These are phyloP conservation scores for Eupithecia subfuscata DNA, from an alignment of 2,888 invertebrate genomes.

Conservation along the genomic window DNA sequence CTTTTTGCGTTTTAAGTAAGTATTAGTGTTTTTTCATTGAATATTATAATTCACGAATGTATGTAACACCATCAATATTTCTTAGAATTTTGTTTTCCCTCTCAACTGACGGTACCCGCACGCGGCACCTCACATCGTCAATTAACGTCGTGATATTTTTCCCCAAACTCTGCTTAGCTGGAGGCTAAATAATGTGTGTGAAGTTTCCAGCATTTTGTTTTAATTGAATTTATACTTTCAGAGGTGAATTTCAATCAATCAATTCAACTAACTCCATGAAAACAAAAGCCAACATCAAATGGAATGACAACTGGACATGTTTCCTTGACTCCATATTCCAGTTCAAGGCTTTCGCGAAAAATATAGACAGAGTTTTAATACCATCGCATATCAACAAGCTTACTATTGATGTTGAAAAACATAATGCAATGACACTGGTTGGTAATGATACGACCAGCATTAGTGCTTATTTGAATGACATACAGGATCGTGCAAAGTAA, in stretches of 20 bases:
- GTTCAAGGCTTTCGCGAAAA: constrained; percentile 46
- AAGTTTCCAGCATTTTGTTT: no score
- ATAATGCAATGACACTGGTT: constrained; percentile 31
- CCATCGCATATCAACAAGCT: constrained; percentile 48
- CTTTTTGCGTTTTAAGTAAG: no score
- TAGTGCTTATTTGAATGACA: constrained; percentile 39
- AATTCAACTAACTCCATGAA: constrained; percentile 42
- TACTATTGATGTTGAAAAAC: constrained; percentile 45
- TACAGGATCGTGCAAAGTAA: constrained; percentile 46
- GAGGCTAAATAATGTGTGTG: no score
- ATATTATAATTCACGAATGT: no score
- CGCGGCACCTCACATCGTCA: no score
- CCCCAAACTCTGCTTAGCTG: no score
- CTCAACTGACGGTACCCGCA: no score
- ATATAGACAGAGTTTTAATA: constrained; percentile 48
- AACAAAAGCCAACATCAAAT: constrained; percentile 48
- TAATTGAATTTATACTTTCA: constrained; percentile 38
- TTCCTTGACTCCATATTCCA: constrained; percentile 55
- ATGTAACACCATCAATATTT: no score
- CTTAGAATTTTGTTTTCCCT: no score
- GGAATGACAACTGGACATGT: constrained; percentile 52
- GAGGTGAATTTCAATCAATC: constrained; percentile 52
- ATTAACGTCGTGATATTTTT: no score
- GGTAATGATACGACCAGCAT: constrained; percentile 34
- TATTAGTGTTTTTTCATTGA: no score